Evolutionary conservation across 2,113 vertebrate genomes (phyloP).

Genomic region (Nesogale talazaci): DNA sequence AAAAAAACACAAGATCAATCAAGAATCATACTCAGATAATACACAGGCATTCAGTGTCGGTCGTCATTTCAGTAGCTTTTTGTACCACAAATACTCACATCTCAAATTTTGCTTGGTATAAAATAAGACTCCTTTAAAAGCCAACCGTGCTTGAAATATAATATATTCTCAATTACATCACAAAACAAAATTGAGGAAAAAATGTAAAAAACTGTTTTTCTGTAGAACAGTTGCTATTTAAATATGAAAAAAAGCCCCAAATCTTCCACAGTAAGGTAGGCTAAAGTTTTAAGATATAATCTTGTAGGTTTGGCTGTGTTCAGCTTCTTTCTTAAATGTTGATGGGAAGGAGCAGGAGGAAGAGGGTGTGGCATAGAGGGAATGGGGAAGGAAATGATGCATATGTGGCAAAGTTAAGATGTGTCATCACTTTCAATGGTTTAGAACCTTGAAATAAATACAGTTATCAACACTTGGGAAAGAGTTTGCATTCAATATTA

Average conservation of each 20-base stretch:
- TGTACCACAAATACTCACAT: neutral
- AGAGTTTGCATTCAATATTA: conserved; percentile 74
- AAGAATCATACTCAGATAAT: neutral
- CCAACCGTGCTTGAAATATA: neutral
- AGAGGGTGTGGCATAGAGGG: neutral
- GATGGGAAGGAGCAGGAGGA: neutral
- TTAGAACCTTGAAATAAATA: conserved; percentile 63
- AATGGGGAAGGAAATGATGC: conserved; percentile 76
- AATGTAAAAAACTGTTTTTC: conserved; percentile 16
- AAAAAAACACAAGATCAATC: neutral
- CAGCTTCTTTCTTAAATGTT: conserved; percentile 49
- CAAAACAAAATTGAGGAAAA: neutral
- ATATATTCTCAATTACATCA: neutral
- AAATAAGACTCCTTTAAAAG: conserved; percentile 23
- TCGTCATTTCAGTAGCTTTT: neutral
- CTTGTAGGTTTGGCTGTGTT: conserved; percentile 51
- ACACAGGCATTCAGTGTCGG: neutral
- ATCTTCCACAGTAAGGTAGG: neutral
- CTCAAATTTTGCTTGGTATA: neutral
- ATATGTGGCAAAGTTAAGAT: conserved; percentile 65
- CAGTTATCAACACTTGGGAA: conserved; percentile 68
- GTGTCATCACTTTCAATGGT: conserved; percentile 65
- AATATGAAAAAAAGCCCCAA: neutral
- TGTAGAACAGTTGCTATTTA: neutral
- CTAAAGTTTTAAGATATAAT: neutral